Percentiles rank a stretch among this genome's conserved stretches.
These are phyloP conservation scores for Tragelaphus oryx DNA, from an alignment of 2,797 vertebrate species.

Conservation along the genomic window DNA sequence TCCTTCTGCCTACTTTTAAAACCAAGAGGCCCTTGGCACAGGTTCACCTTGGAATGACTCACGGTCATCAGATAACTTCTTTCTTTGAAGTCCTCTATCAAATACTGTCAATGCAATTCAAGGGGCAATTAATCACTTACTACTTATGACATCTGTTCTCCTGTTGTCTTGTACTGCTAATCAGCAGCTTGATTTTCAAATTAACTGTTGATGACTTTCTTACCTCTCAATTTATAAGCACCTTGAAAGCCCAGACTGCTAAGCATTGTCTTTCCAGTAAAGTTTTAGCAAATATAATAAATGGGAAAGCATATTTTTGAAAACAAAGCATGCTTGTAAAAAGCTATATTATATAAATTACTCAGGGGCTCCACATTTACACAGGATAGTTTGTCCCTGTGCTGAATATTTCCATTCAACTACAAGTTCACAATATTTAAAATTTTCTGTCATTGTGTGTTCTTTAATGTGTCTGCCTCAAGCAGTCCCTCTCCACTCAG, in stretches of 20 bases:
- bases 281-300: background rate
- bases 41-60: background rate
- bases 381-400: background rate
- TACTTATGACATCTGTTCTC: background rate
- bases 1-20: background rate
- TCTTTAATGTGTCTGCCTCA: background rate
- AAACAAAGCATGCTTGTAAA: background rate
- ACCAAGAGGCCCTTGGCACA: background rate
- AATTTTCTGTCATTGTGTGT: background rate
- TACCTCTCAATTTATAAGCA: background rate
- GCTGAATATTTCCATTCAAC: background rate
- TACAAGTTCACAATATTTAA: background rate
- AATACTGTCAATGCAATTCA: background rate
- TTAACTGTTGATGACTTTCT: background rate
- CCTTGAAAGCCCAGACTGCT: background rate
- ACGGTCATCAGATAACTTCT: background rate
- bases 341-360: background rate
- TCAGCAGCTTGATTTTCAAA: background rate
- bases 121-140: conserved; percentile 12
- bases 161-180: background rate
- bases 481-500: background rate
- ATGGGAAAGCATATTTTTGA: background rate
- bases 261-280: background rate
- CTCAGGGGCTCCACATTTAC: background rate
- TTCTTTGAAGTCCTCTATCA: background rate